Conservation (phyloP, 2,888 invertebrate genomes). For the Drosophila bunnanda region DNA sequence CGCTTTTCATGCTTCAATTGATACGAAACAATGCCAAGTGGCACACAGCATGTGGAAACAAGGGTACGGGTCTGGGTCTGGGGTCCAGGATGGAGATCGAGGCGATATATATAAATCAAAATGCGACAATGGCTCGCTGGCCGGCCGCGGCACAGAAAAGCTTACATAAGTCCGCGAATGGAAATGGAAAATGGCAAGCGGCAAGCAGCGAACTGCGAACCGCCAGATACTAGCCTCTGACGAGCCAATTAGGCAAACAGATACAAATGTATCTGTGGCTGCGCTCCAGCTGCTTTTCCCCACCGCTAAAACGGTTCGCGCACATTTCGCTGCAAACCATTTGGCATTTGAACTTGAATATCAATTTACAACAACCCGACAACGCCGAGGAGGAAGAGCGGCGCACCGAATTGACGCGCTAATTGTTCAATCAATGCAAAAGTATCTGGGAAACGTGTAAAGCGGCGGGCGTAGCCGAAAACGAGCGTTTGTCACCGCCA, state of each 20-base stretch:
- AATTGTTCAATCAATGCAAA: constrained; percentile 78
- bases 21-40: constrained; percentile 56
- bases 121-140: constrained; percentile 67
- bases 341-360: constrained; percentile 83
- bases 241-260: constrained; percentile 64
- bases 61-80: constrained; percentile 28
- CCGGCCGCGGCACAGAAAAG: constrained; percentile 46
- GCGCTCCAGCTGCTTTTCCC: constrained; percentile 28
- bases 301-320: constrained; percentile 61
- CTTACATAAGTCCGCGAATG: constrained; percentile 64
- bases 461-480: constrained; percentile 57
- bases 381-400: constrained; percentile 13
- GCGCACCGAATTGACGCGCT: constrained; percentile 65
- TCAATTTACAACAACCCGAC: constrained; percentile 78
- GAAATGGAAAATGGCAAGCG: constrained; percentile 31
- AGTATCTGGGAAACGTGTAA: constrained; percentile 54
- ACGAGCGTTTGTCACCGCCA: constrained; percentile 57
- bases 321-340: constrained; percentile 76
- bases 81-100: constrained; percentile 49
- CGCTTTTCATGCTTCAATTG: constrained; percentile 71
- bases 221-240: constrained; percentile 20
- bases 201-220: constrained; percentile 18
- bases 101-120: constrained; percentile 74
- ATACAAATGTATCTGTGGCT: constrained; percentile 64
- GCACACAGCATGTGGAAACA: constrained; percentile 60